Percentiles rank a stretch among this genome's conserved stretches.
phyloP scores from a whole-genome alignment of 2,113 vertebrate species.

The Ailuropoda melanoleuca region DNA sequence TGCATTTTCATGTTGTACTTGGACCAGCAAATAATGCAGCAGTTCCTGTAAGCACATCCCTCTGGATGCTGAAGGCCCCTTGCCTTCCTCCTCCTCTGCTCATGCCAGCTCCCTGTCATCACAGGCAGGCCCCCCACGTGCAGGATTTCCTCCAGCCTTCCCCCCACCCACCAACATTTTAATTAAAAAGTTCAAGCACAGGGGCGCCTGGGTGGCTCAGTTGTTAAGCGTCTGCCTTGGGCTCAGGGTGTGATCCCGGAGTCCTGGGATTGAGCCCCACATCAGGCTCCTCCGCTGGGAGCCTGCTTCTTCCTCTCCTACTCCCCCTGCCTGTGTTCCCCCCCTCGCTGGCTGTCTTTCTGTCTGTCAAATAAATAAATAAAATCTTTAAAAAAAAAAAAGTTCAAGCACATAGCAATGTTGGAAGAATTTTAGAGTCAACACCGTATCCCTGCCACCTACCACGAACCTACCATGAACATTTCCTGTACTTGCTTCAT shows the following conservation, averaged over 20 bases:
- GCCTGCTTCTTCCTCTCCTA: too few relatives aligned
- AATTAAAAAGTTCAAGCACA: not conserved
- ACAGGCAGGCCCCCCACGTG: not conserved
- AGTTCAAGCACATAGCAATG: not conserved
- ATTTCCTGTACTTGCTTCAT: not conserved
- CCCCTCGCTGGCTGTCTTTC: too few relatives aligned
- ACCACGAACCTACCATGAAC: not conserved
- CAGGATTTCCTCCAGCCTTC: not conserved
- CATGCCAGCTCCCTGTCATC: not conserved
- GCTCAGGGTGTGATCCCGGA: too few relatives aligned
- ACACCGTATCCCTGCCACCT: too few relatives aligned
- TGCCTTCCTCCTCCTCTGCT: not conserved
- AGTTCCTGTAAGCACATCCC: not conserved
- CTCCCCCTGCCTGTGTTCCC: too few relatives aligned
- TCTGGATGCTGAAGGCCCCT: not conserved
- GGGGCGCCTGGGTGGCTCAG: too few relatives aligned
- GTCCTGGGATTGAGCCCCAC: too few relatives aligned
- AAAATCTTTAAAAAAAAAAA: too few relatives aligned
- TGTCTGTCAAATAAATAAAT: too few relatives aligned
- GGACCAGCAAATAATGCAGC: rapidly evolving
- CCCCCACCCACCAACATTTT: not conserved
- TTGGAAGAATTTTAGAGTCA: not conserved
- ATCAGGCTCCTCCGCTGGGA: too few relatives aligned
- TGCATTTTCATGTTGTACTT: not conserved
- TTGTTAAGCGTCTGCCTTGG: too few relatives aligned